Conservation (phyloP, 2,113 vertebrate genomes). For the Rhinogobius similis region DNA sequence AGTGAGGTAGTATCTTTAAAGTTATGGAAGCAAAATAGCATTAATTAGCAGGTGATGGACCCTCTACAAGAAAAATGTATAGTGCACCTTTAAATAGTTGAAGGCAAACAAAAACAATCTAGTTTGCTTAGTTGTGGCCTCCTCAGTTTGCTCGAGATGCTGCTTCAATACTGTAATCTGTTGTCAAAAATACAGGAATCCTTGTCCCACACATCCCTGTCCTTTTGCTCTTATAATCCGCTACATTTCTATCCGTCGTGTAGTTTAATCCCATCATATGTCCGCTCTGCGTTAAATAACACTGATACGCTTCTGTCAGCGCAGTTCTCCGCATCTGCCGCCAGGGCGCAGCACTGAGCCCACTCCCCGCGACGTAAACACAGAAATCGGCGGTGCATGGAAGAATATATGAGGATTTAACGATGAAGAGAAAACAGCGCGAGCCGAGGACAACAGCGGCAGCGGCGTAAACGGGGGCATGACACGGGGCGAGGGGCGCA, state of each 20-base stretch:
- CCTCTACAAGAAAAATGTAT: too few species aligned
- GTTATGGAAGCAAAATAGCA: too few species aligned
- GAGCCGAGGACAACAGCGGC: conserved; percentile 51
- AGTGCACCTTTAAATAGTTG: too few species aligned
- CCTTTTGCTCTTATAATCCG: not conserved
- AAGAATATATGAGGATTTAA: conserved; percentile 5
- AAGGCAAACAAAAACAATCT: too few species aligned
- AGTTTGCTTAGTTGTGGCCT: too few species aligned
- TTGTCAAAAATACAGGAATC: not conserved
- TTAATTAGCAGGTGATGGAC: too few species aligned
- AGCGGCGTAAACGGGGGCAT: conserved; percentile 60
- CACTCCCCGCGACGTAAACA: conserved; percentile 6
- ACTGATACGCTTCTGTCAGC: not conserved
- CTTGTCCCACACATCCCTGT: not conserved
- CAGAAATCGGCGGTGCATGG: conserved; percentile 13
- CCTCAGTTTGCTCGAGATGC: not conserved
- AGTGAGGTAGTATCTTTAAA: too few species aligned
- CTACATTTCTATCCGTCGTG: not conserved
- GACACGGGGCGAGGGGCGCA: conserved; percentile 26
- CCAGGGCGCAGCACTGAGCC: conserved; percentile 51
- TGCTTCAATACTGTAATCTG: not conserved
- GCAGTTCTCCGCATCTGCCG: conserved; percentile 39
- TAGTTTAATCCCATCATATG: conserved; percentile 21
- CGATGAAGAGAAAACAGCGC: conserved; percentile 24
- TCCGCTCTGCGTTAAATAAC: conserved; percentile 51